Conservation (phyloP, 2,113 vertebrate species). For the Ameiurus melas region DNA sequence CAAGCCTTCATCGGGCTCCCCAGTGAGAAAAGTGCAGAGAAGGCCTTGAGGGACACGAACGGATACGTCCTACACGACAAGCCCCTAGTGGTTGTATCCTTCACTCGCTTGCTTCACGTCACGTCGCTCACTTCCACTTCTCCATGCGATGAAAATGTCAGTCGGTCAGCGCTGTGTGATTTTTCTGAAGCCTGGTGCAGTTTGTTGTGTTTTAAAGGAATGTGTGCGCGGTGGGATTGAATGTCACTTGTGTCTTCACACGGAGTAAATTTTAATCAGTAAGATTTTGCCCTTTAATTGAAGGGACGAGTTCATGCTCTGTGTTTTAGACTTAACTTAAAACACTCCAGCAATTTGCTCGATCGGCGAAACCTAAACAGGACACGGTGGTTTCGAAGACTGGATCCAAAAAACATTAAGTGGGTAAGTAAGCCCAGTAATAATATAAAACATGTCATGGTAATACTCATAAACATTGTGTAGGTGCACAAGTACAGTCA, state of each 20-base stretch:
- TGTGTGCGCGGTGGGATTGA: not conserved
- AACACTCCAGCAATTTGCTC: conserved; percentile 85
- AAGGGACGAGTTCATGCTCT: not conserved
- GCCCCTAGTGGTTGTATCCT: conserved; percentile 98
- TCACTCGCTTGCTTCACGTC: conserved; percentile 49
- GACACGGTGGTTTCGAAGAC: conserved; percentile 73
- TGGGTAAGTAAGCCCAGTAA: not conserved
- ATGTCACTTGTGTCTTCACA: not conserved
- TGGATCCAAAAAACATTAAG: conserved; percentile 57
- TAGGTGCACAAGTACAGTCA: not conserved
- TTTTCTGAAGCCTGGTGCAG: not conserved
- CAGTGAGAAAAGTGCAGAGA: conserved; percentile 87
- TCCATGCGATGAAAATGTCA: not conserved
- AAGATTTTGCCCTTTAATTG: not conserved
- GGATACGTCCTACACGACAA: conserved; percentile 91
- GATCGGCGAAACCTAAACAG: conserved; percentile 92
- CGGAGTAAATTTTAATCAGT: conserved; percentile 9
- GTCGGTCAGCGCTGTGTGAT: not conserved
- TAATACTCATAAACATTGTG: not conserved
- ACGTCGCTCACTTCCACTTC: not conserved
- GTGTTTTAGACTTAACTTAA: conserved; percentile 61
- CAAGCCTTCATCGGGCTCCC: conserved; percentile 96
- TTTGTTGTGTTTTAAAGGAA: conserved; percentile 5
- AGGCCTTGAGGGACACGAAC: conserved; percentile 91
- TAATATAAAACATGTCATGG: not conserved